These are phyloP conservation scores for Halictus ligatus DNA, from an alignment of 2,888 invertebrate species.

Conservation along the genomic window DNA sequence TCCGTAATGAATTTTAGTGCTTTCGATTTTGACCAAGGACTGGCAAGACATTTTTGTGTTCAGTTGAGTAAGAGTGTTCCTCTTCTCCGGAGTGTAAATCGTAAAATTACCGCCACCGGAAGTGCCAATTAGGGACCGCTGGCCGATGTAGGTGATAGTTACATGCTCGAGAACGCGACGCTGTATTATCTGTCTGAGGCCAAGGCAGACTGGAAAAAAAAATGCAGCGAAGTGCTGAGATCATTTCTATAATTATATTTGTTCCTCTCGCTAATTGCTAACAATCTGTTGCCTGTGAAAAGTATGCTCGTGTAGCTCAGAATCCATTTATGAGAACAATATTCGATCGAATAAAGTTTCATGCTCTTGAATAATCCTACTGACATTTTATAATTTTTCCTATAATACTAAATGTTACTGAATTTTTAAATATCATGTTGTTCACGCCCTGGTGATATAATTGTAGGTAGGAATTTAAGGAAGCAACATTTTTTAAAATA, in stretches of 20 bases:
- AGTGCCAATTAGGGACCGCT: slow-evolving; percentile 68
- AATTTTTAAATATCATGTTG: not conserved
- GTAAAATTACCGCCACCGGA: slow-evolving; percentile 68
- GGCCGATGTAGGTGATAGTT: slow-evolving; percentile 60
- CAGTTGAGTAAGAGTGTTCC: slow-evolving; percentile 21
- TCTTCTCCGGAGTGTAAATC: slow-evolving; percentile 55
- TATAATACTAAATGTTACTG: not conserved
- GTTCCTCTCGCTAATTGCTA: not conserved
- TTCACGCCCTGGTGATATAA: not conserved
- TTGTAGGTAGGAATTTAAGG: not conserved
- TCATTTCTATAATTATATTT: not conserved
- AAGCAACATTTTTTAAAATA: not conserved
- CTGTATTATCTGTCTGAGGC: slow-evolving; percentile 40
- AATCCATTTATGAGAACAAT: not conserved
- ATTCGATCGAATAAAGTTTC: not conserved
- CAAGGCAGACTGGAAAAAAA: slow-evolving; percentile 22
- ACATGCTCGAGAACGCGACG: slow-evolving; percentile 31
- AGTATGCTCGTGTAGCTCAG: not conserved
- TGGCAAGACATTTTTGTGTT: slow-evolving; percentile 20
- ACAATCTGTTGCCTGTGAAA: not conserved
- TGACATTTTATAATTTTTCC: not conserved
- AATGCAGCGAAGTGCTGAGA: not conserved
- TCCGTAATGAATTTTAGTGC: not conserved
- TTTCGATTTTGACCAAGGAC: not conserved
- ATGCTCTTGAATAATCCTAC: not conserved